Evolutionary conservation across 2,888 invertebrate genomes (phyloP).

Genomic region (Nemoura dubitans): DNA sequence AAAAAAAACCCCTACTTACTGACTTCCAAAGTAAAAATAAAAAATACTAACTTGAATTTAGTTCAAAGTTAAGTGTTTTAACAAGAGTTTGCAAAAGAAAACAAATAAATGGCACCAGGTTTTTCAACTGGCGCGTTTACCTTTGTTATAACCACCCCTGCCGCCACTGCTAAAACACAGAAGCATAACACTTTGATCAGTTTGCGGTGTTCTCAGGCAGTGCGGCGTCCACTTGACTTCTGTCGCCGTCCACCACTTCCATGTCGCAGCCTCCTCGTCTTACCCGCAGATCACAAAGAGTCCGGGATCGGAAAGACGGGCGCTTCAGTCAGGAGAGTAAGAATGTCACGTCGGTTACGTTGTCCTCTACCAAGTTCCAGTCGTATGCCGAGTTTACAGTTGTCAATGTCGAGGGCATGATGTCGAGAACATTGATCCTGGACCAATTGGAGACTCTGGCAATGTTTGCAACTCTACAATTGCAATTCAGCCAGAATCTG

Average conservation of each 20-base stretch:
- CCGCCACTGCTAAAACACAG: constrained; percentile 93
- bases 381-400: too few species aligned
- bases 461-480: too few species aligned
- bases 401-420: too few species aligned
- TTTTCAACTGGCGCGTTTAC: constrained; percentile 86
- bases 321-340: background rate
- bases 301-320: background rate
- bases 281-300: background rate
- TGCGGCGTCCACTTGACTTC: background rate
- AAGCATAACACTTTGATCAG: constrained; percentile 78
- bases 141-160: constrained; percentile 96
- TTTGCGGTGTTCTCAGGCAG: constrained; percentile 59
- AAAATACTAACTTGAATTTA: background rate
- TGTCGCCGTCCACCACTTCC: background rate
- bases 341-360: constrained; percentile 13
- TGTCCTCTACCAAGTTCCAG: background rate
- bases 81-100: constrained; percentile 45
- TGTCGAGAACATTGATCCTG: too few species aligned
- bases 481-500: too few species aligned
- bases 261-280: background rate
- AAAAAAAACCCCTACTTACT: too few species aligned
- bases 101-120: constrained; percentile 76
- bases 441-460: too few species aligned
- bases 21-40: too few species aligned
- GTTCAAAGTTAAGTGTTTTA: background rate